Evolutionary conservation across 2,797 vertebrate species (phyloP).

Genomic region (Fringilla coelebs): DNA sequence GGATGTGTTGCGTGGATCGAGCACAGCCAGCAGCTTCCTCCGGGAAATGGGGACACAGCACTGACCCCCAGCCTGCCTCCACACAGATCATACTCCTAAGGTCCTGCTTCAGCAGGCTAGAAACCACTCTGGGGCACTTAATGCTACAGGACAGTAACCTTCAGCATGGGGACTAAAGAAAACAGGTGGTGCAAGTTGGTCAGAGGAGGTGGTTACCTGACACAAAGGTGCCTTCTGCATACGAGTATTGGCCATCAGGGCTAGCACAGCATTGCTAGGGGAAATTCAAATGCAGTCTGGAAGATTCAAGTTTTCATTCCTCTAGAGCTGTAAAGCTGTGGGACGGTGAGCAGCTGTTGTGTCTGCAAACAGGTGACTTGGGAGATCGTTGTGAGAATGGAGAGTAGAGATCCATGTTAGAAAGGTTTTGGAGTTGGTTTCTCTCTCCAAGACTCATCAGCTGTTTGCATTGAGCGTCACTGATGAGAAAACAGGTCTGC

Average conservation of each 20-base stretch:
- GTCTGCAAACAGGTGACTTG: not conserved
- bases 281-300: not conserved
- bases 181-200: not conserved
- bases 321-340: not conserved
- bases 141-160: not conserved
- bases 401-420: not conserved
- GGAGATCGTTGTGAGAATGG: not conserved
- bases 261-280: not conserved
- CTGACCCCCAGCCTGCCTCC: not conserved
- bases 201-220: not conserved
- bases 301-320: not conserved
- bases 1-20: rapidly evolving
- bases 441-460: not conserved
- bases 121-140: not conserved
- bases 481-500: not conserved
- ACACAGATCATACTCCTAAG: not conserved
- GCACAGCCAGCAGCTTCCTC: not conserved
- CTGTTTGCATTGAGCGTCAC: not conserved
- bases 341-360: not conserved
- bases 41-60: not conserved
- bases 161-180: not conserved
- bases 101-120: not conserved
- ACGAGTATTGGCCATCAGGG: not conserved
- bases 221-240: not conserved
- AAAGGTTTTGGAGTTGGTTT: not conserved